These are phyloP conservation scores for Adelges cooleyi DNA, from an alignment of 1,140 invertebrate species.

Conservation along the genomic window DNA sequence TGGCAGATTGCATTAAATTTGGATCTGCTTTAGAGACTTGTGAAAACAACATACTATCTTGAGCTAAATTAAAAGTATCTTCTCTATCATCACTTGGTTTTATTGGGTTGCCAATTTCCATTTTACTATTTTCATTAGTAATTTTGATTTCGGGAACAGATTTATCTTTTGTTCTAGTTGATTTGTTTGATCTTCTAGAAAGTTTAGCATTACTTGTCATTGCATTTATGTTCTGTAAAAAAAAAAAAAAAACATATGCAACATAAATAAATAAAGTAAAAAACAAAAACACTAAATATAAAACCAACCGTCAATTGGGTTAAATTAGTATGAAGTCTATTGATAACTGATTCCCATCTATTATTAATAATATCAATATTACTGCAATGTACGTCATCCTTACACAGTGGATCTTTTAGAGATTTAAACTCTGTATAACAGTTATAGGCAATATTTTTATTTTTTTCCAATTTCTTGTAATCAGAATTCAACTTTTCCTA, in stretches of 20 bases:
- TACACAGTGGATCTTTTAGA: constrained; percentile 15
- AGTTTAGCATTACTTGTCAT: background rate
- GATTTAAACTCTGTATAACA: constrained; percentile 31
- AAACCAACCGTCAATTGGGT: background rate
- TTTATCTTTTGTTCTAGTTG: background rate
- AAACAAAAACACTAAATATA: background rate
- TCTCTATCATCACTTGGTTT: constrained; percentile 34
- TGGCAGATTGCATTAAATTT: background rate
- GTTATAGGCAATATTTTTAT: constrained; percentile 48
- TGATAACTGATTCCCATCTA: background rate
- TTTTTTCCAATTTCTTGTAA: constrained; percentile 48
- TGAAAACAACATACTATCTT: constrained; percentile 56
- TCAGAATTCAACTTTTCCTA: constrained; percentile 52
- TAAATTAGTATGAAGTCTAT: constrained; percentile 4
- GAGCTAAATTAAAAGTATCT: constrained; percentile 46
- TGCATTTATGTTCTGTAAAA: background rate
- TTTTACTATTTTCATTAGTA: constrained; percentile 2
- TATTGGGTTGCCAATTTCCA: background rate
- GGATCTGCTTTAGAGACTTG: constrained; percentile 48
- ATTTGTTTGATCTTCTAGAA: background rate
- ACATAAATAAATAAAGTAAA: too few species aligned
- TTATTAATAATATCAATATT: background rate
- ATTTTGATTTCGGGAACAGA: background rate
- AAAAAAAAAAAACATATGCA: too few species aligned
- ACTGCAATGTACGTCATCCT: background rate